phyloP scores from a whole-genome alignment of 2,888 invertebrate species.

The Rhabditoides inermis region DNA sequence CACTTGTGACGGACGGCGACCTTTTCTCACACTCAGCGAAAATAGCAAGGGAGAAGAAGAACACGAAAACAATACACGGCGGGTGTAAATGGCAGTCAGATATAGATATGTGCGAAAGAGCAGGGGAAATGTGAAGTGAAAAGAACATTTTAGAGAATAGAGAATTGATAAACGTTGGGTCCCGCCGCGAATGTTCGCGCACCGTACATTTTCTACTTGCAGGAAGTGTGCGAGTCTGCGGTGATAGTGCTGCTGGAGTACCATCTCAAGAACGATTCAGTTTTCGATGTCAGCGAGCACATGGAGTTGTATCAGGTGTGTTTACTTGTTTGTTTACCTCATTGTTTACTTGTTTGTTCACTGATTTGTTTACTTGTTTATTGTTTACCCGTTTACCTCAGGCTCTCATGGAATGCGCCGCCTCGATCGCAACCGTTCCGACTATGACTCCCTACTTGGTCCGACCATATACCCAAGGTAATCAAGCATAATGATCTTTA shows the following conservation, averaged over 20 bases:
- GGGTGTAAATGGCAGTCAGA: slow-evolving; percentile 14
- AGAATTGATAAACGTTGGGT: too few relatives aligned
- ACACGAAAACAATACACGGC: too few relatives aligned
- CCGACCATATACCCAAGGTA: slow-evolving; percentile 25
- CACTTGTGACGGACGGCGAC: too few relatives aligned
- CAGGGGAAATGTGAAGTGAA: too few relatives aligned
- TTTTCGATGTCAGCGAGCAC: slow-evolving; percentile 51
- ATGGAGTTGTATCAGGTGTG: slow-evolving; percentile 49
- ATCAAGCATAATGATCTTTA: not conserved
- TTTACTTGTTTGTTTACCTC: not conserved
- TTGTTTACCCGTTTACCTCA: slow-evolving; percentile 4
- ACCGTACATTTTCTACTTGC: not conserved
- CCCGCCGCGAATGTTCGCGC: not conserved
- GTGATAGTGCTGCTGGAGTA: slow-evolving; percentile 42
- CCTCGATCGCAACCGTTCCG: slow-evolving; percentile 38
- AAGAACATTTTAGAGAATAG: too few relatives aligned
- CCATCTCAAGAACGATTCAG: slow-evolving; percentile 47
- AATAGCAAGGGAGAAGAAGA: too few relatives aligned
- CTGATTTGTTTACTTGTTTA: not conserved
- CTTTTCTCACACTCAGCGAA: too few relatives aligned
- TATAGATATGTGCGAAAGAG: slow-evolving; percentile 14
- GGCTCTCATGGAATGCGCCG: slow-evolving; percentile 45
- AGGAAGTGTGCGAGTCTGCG: slow-evolving; percentile 23
- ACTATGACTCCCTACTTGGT: slow-evolving; percentile 37
- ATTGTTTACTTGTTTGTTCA: not conserved